A percentile compares a stretch with the other conserved stretches of the same genome.
Conservation (phyloP, 37 sponge, comb jelly and placozoan genomes). For the Halichondria panicea region DNA sequence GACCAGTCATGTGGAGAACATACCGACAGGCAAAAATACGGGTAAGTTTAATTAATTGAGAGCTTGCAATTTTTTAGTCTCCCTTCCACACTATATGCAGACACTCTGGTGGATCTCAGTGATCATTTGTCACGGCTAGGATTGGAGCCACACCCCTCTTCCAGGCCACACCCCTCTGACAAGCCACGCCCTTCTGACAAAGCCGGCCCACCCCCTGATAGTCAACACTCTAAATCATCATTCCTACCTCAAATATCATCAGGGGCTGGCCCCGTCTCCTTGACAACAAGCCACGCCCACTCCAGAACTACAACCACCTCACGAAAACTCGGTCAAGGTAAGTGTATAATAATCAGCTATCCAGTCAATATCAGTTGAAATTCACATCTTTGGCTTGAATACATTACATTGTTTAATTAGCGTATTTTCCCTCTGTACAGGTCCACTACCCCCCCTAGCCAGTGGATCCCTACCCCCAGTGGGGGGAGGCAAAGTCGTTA, state of each 20-base stretch:
- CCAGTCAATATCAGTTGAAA: no score
- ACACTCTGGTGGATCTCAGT: not conserved
- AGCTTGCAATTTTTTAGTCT: not conserved
- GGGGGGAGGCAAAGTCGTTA: no score
- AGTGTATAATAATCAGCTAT: no score
- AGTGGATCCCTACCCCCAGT: no score
- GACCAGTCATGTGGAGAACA: not conserved
- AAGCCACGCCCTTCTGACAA: not conserved
- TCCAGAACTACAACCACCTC: no score
- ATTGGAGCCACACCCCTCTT: not conserved
- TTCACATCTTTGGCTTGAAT: no score
- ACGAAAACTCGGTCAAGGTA: no score
- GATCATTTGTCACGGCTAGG: not conserved
- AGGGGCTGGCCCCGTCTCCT: not conserved
- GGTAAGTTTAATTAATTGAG: not conserved
- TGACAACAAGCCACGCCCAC: not conserved
- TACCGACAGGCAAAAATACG: not conserved
- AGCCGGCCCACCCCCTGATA: no score
- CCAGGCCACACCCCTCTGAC: not conserved
- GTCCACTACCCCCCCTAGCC: no score
- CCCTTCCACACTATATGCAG: not conserved
- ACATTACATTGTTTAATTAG: no score
- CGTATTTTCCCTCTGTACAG: no score
- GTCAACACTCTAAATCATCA: not conserved
- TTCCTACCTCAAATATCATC: slow-evolving; percentile 4